Evolutionary conservation across 2,113 vertebrate genomes (phyloP).

Genomic region (Octodon degus): DNA sequence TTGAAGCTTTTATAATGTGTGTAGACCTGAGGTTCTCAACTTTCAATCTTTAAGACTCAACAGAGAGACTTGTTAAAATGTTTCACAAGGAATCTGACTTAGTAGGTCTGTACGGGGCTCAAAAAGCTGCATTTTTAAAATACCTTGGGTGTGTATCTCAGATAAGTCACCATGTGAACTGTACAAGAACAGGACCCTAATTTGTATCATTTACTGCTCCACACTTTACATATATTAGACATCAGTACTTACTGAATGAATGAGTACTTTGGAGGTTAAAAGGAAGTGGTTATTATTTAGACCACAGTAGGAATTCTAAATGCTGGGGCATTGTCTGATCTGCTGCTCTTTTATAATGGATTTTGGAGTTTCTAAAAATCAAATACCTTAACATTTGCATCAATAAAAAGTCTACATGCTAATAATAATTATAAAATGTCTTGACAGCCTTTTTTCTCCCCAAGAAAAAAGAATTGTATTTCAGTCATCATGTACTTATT

Average conservation of each 20-base stretch:
- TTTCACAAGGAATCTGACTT: neutral
- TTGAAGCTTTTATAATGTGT: neutral
- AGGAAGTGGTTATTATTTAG: neutral
- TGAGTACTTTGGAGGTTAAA: neutral
- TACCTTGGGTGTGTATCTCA: neutral
- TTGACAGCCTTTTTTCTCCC: neutral
- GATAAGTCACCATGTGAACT: neutral
- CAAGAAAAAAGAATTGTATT: neutral
- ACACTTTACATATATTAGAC: neutral
- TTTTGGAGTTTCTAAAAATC: constrained; percentile 48
- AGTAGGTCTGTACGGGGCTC: neutral
- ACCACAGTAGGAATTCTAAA: neutral
- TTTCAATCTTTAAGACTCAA: neutral
- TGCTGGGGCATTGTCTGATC: too few species aligned
- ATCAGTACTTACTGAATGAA: neutral
- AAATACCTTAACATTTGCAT: neutral
- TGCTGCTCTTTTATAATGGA: neutral
- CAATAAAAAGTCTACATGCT: neutral
- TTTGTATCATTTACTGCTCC: neutral
- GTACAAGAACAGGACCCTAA: neutral
- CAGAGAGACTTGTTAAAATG: neutral
- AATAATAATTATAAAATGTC: constrained; percentile 46
- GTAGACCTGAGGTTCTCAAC: neutral
- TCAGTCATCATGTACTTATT: neutral
- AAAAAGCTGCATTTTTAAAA: neutral